Evolutionary conservation across 2,888 invertebrate genomes (phyloP).

Genomic region (Lamellibrachia satsuma): DNA sequence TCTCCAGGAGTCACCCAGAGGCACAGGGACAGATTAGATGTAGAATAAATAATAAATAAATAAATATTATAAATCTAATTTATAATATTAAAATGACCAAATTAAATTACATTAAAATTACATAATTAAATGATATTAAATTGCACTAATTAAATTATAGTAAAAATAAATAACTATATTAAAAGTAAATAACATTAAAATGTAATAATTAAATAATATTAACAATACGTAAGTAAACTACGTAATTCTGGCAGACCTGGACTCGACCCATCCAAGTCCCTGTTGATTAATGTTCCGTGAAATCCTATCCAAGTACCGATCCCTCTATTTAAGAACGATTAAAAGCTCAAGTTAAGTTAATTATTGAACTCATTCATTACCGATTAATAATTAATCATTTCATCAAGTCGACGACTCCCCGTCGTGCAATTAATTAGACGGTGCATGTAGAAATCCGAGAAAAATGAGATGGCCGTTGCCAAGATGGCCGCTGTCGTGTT

Average conservation of each 20-base stretch:
- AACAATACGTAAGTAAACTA: background rate
- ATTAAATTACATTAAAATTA: too few relatives aligned
- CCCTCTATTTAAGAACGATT: background rate
- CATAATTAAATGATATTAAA: too few relatives aligned
- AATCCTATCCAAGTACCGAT: background rate
- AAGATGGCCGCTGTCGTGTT: background rate
- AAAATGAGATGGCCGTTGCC: background rate
- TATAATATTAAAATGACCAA: too few relatives aligned
- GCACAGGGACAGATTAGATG: too few relatives aligned
- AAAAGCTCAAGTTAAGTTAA: background rate
- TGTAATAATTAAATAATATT: too few relatives aligned
- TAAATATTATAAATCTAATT: too few relatives aligned
- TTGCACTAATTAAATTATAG: too few relatives aligned
- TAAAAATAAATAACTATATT: too few relatives aligned
- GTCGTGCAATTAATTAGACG: background rate
- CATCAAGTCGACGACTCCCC: background rate
- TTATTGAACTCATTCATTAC: background rate
- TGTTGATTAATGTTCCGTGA: background rate
- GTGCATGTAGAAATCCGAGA: background rate
- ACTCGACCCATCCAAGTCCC: background rate
- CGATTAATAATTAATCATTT: conserved; percentile 9
- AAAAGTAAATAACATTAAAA: too few relatives aligned
- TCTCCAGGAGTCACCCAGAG: too few relatives aligned
- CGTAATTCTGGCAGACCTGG: background rate
- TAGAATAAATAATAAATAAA: too few relatives aligned